phyloP scores from a whole-genome alignment of 2,797 vertebrate genomes.

The Cirrhinus molitorella region DNA sequence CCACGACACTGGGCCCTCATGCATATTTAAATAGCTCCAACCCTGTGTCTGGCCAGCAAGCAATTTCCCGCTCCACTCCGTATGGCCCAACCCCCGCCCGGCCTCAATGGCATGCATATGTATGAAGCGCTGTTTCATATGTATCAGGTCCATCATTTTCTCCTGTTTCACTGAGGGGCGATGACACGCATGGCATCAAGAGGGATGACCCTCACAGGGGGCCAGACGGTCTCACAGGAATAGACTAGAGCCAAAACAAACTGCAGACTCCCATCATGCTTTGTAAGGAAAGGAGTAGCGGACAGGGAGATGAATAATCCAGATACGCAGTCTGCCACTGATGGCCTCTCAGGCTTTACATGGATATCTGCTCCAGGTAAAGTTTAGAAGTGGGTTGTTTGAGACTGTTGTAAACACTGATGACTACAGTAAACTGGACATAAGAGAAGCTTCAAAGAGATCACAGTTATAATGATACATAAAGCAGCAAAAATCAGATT shows the following conservation, averaged over 20 bases:
- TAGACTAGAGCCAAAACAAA: conserved; percentile 98
- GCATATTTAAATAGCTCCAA: conserved; percentile 93
- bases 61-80: conserved; percentile 79
- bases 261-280: conserved; percentile 67
- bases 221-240: conserved; percentile 94
- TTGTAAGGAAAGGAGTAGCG: conserved; percentile 11
- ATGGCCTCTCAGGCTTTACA: conserved; percentile 27
- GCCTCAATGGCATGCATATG: conserved; percentile 96
- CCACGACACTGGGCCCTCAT: conserved; percentile 95
- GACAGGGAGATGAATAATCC: conserved; percentile 49
- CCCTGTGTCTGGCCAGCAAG: conserved; percentile 83
- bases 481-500: neutral
- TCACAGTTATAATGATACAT: neutral
- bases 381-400: conserved; percentile 34
- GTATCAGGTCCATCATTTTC: conserved; percentile 98
- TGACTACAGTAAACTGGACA: neutral
- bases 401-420: conserved; percentile 13
- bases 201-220: conserved; percentile 96
- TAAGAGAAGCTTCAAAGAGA: neutral
- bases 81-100: conserved; percentile 65
- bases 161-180: conserved; percentile 88
- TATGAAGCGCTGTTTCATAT: conserved; percentile 99
- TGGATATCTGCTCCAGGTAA: conserved; percentile 66
- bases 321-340: conserved; percentile 25
- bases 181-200: conserved; percentile 91